Percentiles rank a stretch among this genome's conserved stretches.
phyloP scores from a whole-genome alignment of 2,888 invertebrate genomes.

The Lasioglossum morio region DNA sequence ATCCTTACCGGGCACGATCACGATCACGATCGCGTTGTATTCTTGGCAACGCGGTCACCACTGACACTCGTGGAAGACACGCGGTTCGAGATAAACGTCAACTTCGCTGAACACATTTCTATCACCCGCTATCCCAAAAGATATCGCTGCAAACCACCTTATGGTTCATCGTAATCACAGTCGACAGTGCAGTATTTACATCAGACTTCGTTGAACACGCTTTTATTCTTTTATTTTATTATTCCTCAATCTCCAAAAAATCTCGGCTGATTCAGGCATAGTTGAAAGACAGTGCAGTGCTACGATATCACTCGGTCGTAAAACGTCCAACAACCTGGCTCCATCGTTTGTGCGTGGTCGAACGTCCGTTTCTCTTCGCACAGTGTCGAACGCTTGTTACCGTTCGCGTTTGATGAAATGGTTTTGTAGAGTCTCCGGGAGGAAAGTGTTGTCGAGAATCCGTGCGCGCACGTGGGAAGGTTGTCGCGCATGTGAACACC shows the following conservation, averaged over 20 bases:
- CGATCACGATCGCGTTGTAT: constrained; percentile 67
- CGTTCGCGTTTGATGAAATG: constrained; percentile 6
- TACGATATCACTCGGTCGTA: neutral
- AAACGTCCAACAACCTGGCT: neutral
- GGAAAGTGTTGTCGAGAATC: neutral
- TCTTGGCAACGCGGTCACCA: constrained; percentile 63
- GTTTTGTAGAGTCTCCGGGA: neutral
- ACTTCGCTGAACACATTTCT: constrained; percentile 9
- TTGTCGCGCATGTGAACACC: constrained; percentile 2
- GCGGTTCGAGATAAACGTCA: constrained; percentile 61
- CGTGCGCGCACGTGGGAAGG: neutral
- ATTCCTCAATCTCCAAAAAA: neutral
- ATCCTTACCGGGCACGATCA: constrained; percentile 58
- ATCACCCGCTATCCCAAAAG: neutral
- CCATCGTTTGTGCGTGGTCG: neutral
- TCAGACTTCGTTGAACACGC: neutral
- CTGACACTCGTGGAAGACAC: constrained; percentile 70
- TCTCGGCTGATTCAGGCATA: neutral
- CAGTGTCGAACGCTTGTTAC: neutral
- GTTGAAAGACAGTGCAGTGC: constrained; percentile 22
- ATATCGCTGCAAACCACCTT: neutral
- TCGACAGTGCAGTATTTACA: neutral
- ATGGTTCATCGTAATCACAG: neutral
- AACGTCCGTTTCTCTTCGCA: neutral
- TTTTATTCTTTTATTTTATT: neutral